Evolutionary conservation across 2,888 invertebrate genomes (phyloP), one percentile per base, ranked within the genome.

Genomic region (Apamea monoglypha): DNA sequence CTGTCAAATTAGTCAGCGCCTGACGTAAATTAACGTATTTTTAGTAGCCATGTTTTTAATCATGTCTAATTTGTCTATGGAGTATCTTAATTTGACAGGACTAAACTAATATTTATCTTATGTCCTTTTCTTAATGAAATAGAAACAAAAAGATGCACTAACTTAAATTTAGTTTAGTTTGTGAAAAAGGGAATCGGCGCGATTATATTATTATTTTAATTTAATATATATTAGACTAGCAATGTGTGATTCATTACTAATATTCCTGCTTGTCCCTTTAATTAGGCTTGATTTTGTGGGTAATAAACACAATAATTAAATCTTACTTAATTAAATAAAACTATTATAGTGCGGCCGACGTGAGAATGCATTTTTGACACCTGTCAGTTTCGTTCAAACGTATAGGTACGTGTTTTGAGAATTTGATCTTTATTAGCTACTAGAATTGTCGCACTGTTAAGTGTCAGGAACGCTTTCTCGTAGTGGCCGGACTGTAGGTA

Each of bases 211-310:
- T 61, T 76, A 53, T 59, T 68, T 44, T n/a, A 80, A 44, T 67
- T 63, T 21, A 64, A 25, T 8, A 8, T 50, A n/a, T 12, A 40
- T 10, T 53, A 78, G 47, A 81, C 63, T 81, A 81, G 79, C 69
- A 82, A 74, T 76, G 77, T 77, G 68, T 74, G 67, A 84, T 79
- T 77, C 64, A 79, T 81, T 69, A 74, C 77, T 82, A 76, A 78
- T 80, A 29, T 73, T 71, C 36, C 5, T 44, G n/a, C 8, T 71
- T 50, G 21, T 56, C 61, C 29, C 3, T 64, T 76, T 4, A 44
- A n/a, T 56, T 5, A 63, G 12, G 29, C 21, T 47, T 21, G 8
- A 56, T 68, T 47, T 76, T 25, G 32, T 74, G 44, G 44, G 7
- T 25, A 68, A n/a, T 61, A 12, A 61, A 44, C 59, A 36, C 25